Evolutionary conservation across 2,113 vertebrate genomes (phyloP).

Genomic region (Semicossyphus pulcher): DNA sequence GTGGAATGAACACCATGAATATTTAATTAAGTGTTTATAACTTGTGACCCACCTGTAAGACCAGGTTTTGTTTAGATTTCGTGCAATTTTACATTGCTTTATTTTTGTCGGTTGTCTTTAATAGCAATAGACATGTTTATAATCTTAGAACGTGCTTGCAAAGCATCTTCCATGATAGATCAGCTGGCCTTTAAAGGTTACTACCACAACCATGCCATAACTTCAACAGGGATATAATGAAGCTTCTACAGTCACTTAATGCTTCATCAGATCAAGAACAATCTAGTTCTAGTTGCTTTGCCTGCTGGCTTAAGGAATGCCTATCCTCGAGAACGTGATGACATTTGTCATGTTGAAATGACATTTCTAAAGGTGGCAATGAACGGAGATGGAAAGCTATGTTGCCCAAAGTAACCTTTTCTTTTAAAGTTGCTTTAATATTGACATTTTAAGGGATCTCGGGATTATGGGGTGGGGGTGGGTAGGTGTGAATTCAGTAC

Average conservation of each 20-base stretch:
- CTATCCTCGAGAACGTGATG: constrained; percentile 40
- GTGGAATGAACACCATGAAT: background rate
- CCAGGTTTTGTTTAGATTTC: background rate
- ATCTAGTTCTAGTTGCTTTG: background rate
- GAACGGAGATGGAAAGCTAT: background rate
- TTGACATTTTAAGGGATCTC: constrained; percentile 57
- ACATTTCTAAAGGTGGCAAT: constrained; percentile 62
- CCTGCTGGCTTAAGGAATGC: constrained; percentile 22
- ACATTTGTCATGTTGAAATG: constrained; percentile 59
- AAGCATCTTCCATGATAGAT: constrained; percentile 21
- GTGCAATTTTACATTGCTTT: background rate
- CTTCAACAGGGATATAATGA: constrained; percentile 15
- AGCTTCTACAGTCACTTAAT: constrained; percentile 31
- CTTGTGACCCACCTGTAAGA: too few relatives aligned
- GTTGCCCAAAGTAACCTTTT: constrained; percentile 53
- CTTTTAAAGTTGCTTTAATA: constrained; percentile 31
- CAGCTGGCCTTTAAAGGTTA: constrained; percentile 65
- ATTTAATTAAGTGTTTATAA: background rate
- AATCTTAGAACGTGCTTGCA: background rate
- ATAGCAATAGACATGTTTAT: too few relatives aligned
- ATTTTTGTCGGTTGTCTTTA: background rate
- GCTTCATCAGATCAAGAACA: constrained; percentile 32
- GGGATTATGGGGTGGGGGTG: background rate
- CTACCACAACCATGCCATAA: background rate
- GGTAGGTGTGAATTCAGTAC: background rate